Conservation (phyloP, 2,888 invertebrate species). For the Eurytoma adleriae region DNA sequence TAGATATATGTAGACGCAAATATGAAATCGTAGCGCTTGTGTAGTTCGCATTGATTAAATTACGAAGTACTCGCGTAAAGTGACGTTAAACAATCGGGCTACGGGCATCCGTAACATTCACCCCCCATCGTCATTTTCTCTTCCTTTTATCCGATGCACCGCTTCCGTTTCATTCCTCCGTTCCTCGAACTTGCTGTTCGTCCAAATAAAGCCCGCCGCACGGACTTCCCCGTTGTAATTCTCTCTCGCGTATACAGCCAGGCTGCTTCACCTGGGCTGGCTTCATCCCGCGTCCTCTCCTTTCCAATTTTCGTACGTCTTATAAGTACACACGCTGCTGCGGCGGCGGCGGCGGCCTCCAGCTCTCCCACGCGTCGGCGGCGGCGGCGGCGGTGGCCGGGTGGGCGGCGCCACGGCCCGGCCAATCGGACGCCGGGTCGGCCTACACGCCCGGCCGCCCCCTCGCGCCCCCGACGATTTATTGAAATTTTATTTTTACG, state of each 20-base stretch:
- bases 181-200: neutral
- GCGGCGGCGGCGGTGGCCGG: neutral
- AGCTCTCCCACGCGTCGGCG: slow-evolving; percentile 18
- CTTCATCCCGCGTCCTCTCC: neutral
- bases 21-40: no score
- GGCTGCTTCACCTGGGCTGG: neutral
- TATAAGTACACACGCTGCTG: neutral
- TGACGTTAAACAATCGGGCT: no score
- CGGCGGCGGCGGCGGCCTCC: neutral
- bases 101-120: no score
- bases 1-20: no score
- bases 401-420: neutral
- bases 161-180: neutral
- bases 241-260: neutral
- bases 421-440: neutral
- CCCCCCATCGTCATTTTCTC: no score
- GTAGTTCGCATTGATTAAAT: no score
- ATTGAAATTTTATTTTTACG: slow-evolving; percentile 77
- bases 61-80: no score
- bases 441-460: slow-evolving; percentile 32
- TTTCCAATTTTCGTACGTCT: slow-evolving; percentile 26
- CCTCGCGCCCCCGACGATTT: slow-evolving; percentile 71
- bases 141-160: no score
- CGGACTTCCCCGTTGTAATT: no score
- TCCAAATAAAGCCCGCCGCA: neutral